Conservation (phyloP, 2,113 vertebrate genomes). For the Scalopus aquaticus region DNA sequence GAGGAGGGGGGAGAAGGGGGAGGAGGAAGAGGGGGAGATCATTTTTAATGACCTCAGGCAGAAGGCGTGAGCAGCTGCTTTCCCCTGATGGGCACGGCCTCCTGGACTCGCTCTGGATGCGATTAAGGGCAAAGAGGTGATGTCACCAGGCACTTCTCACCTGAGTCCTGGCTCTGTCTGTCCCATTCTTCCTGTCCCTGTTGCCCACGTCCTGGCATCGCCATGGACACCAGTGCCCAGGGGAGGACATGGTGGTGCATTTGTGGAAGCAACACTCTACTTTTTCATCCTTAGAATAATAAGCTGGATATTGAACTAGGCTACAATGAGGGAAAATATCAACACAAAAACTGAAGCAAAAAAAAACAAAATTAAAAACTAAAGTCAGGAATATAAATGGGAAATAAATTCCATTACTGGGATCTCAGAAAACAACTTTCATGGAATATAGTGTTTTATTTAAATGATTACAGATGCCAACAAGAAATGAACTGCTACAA, state of each 20-base stretch:
- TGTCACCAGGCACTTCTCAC: neutral
- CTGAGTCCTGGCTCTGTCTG: neutral
- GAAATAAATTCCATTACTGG: slow-evolving; percentile 19
- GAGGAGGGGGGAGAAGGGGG: no score
- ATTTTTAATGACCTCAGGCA: neutral
- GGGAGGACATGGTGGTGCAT: neutral
- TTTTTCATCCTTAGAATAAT: neutral
- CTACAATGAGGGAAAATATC: neutral
- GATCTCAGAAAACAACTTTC: slow-evolving; percentile 5
- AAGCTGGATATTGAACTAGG: neutral
- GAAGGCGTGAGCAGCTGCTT: neutral
- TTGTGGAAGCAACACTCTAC: neutral
- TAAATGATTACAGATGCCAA: slow-evolving; percentile 59
- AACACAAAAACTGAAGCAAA: neutral
- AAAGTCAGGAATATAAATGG: slow-evolving; percentile 31
- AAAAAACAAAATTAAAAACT: neutral
- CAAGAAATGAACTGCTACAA: slow-evolving; percentile 35
- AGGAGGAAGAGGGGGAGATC: no score
- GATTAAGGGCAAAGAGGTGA: neutral
- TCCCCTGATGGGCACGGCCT: neutral
- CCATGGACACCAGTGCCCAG: neutral
- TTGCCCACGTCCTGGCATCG: neutral
- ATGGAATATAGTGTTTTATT: neutral
- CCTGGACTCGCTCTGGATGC: neutral
- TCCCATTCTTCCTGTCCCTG: neutral